Conservation (phyloP, 2,888 invertebrate genomes). For the Saturnia japonica region DNA sequence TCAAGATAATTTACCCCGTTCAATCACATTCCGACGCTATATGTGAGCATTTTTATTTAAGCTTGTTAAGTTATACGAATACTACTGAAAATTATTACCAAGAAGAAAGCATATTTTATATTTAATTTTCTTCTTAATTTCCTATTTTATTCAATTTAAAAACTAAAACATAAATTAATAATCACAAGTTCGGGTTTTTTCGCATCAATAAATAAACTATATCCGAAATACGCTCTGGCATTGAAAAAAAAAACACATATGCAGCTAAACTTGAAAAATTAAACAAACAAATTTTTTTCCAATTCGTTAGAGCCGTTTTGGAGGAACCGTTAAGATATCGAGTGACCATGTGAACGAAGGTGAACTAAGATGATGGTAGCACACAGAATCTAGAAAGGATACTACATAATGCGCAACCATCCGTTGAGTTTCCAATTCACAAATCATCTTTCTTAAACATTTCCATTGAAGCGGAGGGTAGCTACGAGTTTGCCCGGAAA, state of each 20-base stretch:
- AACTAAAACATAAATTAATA: neutral
- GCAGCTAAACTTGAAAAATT: too few relatives aligned
- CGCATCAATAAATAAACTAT: too few relatives aligned
- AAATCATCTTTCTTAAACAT: slow-evolving; percentile 44
- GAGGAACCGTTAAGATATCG: neutral
- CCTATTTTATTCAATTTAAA: neutral
- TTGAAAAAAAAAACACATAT: too few relatives aligned
- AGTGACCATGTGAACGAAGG: neutral
- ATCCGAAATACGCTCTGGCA: too few relatives aligned
- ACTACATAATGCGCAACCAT: neutral
- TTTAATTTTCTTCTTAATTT: neutral
- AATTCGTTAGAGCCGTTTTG: neutral
- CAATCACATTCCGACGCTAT: slow-evolving; percentile 28
- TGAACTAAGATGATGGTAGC: too few relatives aligned
- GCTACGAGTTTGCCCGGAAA: slow-evolving; percentile 59
- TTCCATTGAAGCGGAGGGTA: slow-evolving; percentile 33
- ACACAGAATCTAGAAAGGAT: neutral
- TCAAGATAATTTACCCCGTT: slow-evolving; percentile 50
- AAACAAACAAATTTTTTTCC: too few relatives aligned
- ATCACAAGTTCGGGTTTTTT: neutral
- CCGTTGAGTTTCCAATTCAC: slow-evolving; percentile 28
- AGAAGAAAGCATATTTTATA: neutral
- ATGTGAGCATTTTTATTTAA: slow-evolving; percentile 5
- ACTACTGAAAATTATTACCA: neutral
- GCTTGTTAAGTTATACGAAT: neutral